Base-by-base conservation (phyloP, 2,797 vertebrate genomes). In the Sebastes baramenuke region DNA sequence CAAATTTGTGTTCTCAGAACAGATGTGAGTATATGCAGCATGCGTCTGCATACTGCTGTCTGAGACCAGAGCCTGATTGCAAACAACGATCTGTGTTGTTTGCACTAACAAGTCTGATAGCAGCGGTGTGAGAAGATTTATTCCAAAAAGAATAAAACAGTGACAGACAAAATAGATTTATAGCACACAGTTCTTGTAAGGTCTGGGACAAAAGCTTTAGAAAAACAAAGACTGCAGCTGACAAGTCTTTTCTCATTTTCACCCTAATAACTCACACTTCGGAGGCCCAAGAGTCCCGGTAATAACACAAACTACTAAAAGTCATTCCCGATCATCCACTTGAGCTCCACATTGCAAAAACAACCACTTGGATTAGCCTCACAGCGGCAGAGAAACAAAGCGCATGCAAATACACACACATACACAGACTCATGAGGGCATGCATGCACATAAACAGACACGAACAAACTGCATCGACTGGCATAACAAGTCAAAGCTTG, bases 161-260 rank as follows among this genome's bases (percentile, higher is more conserved):
- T 24, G 24, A 56, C 32, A 64, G n/a, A 49, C 58, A 56, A 61
- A 80, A 68, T 6, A 59, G 18, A 78, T 75, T 56, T 75, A 68
- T 67, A 16, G 36, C n/a, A 30, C 16, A 6, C 20, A 6, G 2
- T n/a, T 67, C 30, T 64, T 61, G 29, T 75, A 24, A 62, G n/a
- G 62, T 56, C 16, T n/a, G 75, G 81, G 38, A 81, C 62, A 68
- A 46, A 42, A 16, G 46, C 59, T 70, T 60, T 58, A 16, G 38
- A 55, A 81, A 80, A 78, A 59, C 20, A 71, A 72, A 73, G 58
- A 62, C 49, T 61, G 52, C 65, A 24, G 49, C 38, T 72, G 71
- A 66, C 60, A 74, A 76, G 76, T 80, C 72, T 38, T 73, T 76
- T 86, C 42, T 77, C 62, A 89, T 89, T 72, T 74, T 30, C 60